These are phyloP conservation scores for Adrianichthys oophorus DNA, from an alignment of 2,797 vertebrate genomes.

Conservation along the genomic window DNA sequence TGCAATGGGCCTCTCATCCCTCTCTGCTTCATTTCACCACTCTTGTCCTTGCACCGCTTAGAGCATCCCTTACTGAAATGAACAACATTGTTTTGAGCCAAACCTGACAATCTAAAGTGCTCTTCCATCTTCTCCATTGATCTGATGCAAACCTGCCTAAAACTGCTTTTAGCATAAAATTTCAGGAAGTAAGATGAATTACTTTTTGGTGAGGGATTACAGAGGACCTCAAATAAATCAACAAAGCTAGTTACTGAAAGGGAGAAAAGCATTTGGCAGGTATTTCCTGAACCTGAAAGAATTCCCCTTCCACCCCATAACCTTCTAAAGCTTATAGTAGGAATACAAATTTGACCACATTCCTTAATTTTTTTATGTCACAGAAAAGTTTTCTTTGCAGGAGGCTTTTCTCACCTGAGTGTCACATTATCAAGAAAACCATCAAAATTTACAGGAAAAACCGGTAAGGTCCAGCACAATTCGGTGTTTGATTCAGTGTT, in stretches of 20 bases:
- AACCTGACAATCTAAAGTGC: constrained; percentile 83
- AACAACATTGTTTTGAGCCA: constrained; percentile 85
- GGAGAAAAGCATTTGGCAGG: not conserved
- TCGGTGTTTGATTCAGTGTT: too few relatives aligned
- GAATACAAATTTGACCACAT: not conserved
- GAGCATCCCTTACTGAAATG: constrained; percentile 84
- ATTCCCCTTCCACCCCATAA: not conserved
- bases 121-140: constrained; percentile 34
- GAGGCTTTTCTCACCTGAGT: too few relatives aligned
- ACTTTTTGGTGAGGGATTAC: not conserved
- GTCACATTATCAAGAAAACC: too few relatives aligned
- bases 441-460: too few relatives aligned
- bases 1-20: constrained; percentile 71
- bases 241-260: not conserved
- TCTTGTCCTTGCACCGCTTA: constrained; percentile 64
- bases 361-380: not conserved
- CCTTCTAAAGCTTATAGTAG: not conserved
- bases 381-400: too few relatives aligned
- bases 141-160: constrained; percentile 72
- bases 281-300: not conserved
- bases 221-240: not conserved
- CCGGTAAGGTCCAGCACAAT: too few relatives aligned
- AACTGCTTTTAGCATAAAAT: constrained; percentile 49
- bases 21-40: constrained; percentile 51
- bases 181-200: not conserved